Conservation (phyloP, 2,888 invertebrate species). For the Tenthredo scrophulariae region DNA sequence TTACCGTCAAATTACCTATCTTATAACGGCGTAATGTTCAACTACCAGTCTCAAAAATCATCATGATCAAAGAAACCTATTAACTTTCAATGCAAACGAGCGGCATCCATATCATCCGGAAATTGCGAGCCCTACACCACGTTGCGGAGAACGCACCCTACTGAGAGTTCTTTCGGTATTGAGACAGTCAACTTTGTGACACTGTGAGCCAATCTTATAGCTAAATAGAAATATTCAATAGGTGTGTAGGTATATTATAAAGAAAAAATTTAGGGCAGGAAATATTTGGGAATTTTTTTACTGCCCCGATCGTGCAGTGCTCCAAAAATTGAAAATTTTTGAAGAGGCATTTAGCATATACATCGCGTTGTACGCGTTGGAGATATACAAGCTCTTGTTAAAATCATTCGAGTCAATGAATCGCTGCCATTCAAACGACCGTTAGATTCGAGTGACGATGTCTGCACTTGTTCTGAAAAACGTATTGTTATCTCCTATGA, state of each 20-base stretch:
- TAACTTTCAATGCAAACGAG: background rate
- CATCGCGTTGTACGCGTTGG: background rate
- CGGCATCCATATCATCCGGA: background rate
- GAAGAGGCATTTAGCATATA: background rate
- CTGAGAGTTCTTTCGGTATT: background rate
- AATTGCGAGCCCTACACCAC: background rate
- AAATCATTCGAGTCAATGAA: slow-evolving; percentile 3
- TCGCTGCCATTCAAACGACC: slow-evolving; percentile 8
- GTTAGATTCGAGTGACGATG: background rate
- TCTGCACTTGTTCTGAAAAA: background rate
- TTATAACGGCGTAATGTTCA: background rate
- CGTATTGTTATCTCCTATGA: background rate
- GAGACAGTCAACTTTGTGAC: background rate
- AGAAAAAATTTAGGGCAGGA: background rate
- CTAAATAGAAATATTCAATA: background rate
- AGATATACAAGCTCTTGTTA: slow-evolving; percentile 2
- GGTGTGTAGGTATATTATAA: background rate
- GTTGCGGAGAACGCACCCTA: background rate
- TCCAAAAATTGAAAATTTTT: background rate
- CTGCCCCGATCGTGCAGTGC: background rate
- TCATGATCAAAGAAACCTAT: slow-evolving; percentile 13
- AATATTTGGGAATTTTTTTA: background rate
- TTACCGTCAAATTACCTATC: background rate
- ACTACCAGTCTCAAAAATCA: background rate
- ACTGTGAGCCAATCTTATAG: background rate